Base-by-base conservation (phyloP, 1,140 invertebrate genomes). In the Brachionus rotundiformis region DNA sequence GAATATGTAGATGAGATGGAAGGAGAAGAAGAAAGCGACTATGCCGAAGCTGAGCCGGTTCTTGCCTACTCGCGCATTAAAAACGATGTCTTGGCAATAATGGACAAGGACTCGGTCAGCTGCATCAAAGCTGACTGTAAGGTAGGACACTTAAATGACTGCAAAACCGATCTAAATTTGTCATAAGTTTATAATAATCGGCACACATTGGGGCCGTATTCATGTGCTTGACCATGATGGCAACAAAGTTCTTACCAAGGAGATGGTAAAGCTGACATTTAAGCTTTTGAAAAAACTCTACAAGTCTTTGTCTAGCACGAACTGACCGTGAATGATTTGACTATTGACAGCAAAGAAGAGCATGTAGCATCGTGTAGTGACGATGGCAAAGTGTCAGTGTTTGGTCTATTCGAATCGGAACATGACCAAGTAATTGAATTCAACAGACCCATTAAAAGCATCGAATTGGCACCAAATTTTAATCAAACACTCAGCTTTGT, bases 341-440 rank as follows among this genome's bases (percentile, higher is more conserved):
- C 94, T 81, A 94, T 98, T 82, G 96, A 98, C 86, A 87, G 91
- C 33, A 94, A 92, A 86, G 96, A 95, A 25, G 94, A 97, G 85
- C 93, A 92, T 85, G 92, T 96, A 65, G 93, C 93, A n/a, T 95
- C 94, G 61, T 98, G 95, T 87, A 96, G 95, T 0, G 94, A 97
- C 88, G 95, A 98, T 89, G 94, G 95, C 61, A 93, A 93, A 86
- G 93, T 96, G 85, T 83, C 83, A 82, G 33, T 63, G 75, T 27
- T n/a, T 76, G 94, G 94, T 6, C 88, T 97, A 2, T 96, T 94
- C 85, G 92, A 91, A 25, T 89, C 90, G 61, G 94, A 96, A 81
- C 92, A 93, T 85, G 93, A 93, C 85, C 91, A 93, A 65, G 91
- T 90, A 76, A 88, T 96, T 27, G 92, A 90, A 59, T 90, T 95